Evolutionary conservation across 2,113 vertebrate species (phyloP), one percentile per base, ranked within the genome.

Genomic region (Tapirus terrestris): DNA sequence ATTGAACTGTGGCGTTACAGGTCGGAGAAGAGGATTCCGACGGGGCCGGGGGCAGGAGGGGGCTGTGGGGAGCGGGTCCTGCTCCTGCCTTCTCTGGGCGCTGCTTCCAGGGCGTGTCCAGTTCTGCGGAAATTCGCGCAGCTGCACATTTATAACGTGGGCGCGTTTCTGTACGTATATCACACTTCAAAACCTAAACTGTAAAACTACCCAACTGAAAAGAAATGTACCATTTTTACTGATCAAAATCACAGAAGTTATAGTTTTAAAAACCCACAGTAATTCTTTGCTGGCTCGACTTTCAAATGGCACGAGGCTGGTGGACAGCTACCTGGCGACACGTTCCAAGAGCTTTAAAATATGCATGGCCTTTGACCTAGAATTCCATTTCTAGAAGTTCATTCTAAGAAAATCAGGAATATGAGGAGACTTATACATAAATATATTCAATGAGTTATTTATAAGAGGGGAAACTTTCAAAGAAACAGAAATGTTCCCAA

Each of bases 381-480:
- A 91, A 89, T 81, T 87, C 45, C 45, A 97, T 48, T 96, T 93
- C 45, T 91, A 96, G 65, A 96, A 91, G 77, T 73, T 89, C 36
- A 83, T 43, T 67, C 72, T 79, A 94, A 91, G 67, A 95, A 95
- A 86, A 96, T 67, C 51, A 85, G 80, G 27, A 94, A 84, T 81
- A 94, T 48, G 48, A 96, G 85, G 48, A 96, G 77, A 61, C 27
- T 70, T 91, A 77, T 8, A 12, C 18, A 84, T 13, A 89, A 91
- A 96, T 89, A 95, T 83, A 87, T 60, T 91, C 56, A 95, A 79
- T 94, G 73, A 68, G 86, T 91, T 96, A 93, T 96, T 95, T 85
- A 67, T 80, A 94, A 81, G 39, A 94, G 27, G 45, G 21, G 2
- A 85, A 81, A 89, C 43, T 76, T 39, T 85, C 27, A 93, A 93